Base-by-base conservation (phyloP, 2,113 vertebrate species). In the Myocastor coypus region DNA sequence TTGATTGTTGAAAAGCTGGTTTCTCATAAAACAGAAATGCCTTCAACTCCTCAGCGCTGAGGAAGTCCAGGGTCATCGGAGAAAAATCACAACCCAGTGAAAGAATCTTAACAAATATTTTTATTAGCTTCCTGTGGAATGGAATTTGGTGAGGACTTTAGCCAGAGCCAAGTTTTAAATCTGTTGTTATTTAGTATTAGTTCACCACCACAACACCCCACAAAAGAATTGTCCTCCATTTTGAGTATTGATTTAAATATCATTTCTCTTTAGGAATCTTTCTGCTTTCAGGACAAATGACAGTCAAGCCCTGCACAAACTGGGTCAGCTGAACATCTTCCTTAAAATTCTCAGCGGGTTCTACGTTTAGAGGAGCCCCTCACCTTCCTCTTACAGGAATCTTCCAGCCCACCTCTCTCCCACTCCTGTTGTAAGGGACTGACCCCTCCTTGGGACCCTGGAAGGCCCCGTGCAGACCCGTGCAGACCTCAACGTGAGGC, bases 101-200 rank as follows among this genome's bases (percentile, higher is more conserved):
- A 85, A 91, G 95, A 92, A 85, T 83, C 87, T 91, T 59, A 66
- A 84, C 81, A 93, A 90, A 68, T 80, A 8, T 68, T 92, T 93
- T 94, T 92, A 95, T 95, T 96, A 96, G 81, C 87, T 97, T 52
- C 94, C 97, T 80, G 59, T 81, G 57, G 91, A 83, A 61, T 92
- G 87, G 61, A 75, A 7, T 73, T 97, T 90, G 81, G 83, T 95
- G 3, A 91, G 94, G 97, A 46, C 16, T 73, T 91, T 16, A 57
- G 13, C 24, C 83, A 93, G 63, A 98, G 91, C 26, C 91, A 83
- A 82, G 78, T 91, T 68, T n/a, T 82, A 78, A 98, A 94, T 84
- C 4, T 69, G 40, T 94, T 97, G 61, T 66, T 95, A 92, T 93
- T 97, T 96, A 95, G 91, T 96, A 17, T 77, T 81, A 32, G 10